Percentiles rank a stretch among this genome's conserved stretches.
Evolutionary conservation across 2,797 vertebrate genomes (phyloP).

Genomic region (Propithecus perrieri): DNA sequence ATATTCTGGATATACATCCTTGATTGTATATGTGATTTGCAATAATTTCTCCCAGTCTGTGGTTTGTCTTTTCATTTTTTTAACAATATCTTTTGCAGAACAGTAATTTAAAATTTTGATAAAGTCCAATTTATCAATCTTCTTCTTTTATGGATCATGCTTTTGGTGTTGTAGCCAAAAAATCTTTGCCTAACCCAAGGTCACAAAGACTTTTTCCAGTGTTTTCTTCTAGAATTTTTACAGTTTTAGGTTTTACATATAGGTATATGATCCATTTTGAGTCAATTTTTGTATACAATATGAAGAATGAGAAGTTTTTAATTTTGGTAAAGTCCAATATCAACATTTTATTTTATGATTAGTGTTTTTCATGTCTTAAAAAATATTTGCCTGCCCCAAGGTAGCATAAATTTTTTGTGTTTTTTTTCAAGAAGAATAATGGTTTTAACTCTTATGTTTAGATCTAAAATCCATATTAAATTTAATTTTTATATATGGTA

Average conservation of each 20-base stretch:
- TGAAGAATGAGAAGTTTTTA: neutral
- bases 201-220: neutral
- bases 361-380: neutral
- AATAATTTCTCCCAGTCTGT: neutral
- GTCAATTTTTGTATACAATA: neutral
- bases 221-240: neutral
- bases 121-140: neutral
- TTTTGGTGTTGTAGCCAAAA: neutral
- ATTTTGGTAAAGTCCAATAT: neutral
- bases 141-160: neutral
- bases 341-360: neutral
- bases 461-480: neutral
- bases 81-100: neutral
- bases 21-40: neutral
- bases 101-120: neutral
- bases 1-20: neutral
- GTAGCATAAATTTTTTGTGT: neutral
- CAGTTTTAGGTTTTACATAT: neutral
- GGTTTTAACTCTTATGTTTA: neutral
- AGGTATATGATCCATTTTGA: neutral
- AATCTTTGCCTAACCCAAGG: neutral
- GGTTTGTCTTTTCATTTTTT: neutral
- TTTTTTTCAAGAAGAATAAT: neutral
- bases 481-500: neutral
- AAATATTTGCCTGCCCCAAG: neutral